A percentile compares a stretch with the other conserved stretches of the same genome.
Evolutionary conservation across 1,140 invertebrate genomes (phyloP).

Genomic region (Conopomorpha cramerella): DNA sequence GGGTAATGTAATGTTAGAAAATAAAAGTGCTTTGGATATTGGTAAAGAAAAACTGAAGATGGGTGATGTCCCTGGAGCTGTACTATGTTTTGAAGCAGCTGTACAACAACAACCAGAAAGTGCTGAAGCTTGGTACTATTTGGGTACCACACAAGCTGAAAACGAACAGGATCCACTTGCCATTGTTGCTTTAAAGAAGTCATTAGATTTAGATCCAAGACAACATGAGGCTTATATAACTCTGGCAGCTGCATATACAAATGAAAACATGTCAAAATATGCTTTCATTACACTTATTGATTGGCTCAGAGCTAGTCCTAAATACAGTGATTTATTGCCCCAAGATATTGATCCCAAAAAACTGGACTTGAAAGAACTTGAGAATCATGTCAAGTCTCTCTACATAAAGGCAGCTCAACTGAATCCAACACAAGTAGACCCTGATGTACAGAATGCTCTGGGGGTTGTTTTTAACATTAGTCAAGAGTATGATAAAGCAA

Average conservation of each 20-base stretch:
- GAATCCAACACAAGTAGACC: constrained; percentile 78
- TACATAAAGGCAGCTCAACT: constrained; percentile 86
- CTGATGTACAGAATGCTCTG: constrained; percentile 94
- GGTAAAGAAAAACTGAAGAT: constrained; percentile 80
- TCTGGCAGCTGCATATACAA: constrained; percentile 92
- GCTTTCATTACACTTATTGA: constrained; percentile 73
- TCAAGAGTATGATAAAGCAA: constrained; percentile 93
- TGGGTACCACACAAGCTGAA: constrained; percentile 91
- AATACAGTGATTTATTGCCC: constrained; percentile 76
- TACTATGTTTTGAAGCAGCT: constrained; percentile 95
- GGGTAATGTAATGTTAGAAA: constrained; percentile 84
- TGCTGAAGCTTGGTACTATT: constrained; percentile 79
- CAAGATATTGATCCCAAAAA: constrained; percentile 47
- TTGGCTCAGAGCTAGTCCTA: constrained; percentile 86
- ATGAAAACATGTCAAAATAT: constrained; percentile 84
- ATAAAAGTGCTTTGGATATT: constrained; percentile 83
- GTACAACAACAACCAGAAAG: constrained; percentile 84
- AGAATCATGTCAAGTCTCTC: constrained; percentile 71
- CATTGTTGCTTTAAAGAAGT: constrained; percentile 87
- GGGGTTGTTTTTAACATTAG: constrained; percentile 95
- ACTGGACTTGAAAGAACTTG: constrained; percentile 39
- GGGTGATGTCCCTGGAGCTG: constrained; percentile 93
- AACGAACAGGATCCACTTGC: constrained; percentile 81
- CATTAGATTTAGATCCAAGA: constrained; percentile 78
- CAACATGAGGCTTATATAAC: constrained; percentile 88